Evolutionary conservation across 2,888 invertebrate species (phyloP).

Genomic region (Trimorus sp.): DNA sequence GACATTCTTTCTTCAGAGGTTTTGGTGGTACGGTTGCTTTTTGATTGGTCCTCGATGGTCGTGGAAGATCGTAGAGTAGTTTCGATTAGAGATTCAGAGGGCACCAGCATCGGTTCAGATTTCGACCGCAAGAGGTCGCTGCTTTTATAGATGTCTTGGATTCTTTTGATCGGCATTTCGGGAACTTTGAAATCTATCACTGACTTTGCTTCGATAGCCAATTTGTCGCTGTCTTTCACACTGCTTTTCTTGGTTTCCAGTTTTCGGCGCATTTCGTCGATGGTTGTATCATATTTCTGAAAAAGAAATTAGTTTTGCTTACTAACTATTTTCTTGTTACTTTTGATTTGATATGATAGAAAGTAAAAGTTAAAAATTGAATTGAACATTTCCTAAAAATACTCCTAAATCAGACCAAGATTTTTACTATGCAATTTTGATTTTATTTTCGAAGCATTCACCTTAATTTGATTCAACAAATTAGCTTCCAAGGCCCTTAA

Average conservation of each 20-base stretch:
- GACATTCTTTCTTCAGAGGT: conserved; percentile 48
- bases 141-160: conserved; percentile 78
- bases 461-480: conserved; percentile 79
- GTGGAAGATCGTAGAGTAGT: conserved; percentile 14
- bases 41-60: conserved; percentile 41
- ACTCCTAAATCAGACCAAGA: too few species aligned
- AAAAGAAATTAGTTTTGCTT: neutral
- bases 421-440: too few species aligned
- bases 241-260: conserved; percentile 75
- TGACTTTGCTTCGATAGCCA: conserved; percentile 78
- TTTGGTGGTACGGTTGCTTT: conserved; percentile 34
- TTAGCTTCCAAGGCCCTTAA: conserved; percentile 78
- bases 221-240: conserved; percentile 75
- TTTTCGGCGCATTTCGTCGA: conserved; percentile 79
- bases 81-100: conserved; percentile 47
- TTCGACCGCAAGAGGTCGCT: conserved; percentile 77
- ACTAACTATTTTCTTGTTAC: too few species aligned
- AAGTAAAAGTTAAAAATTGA: too few species aligned
- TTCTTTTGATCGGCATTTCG: conserved; percentile 78
- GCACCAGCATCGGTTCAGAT: conserved; percentile 77
- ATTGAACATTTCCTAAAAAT: too few species aligned
- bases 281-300: conserved; percentile 79
- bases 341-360: too few species aligned
- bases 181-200: conserved; percentile 79
- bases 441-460: too few species aligned